Base-by-base conservation (phyloP, 2,113 vertebrate species). In the Tenrec ecaudatus region DNA sequence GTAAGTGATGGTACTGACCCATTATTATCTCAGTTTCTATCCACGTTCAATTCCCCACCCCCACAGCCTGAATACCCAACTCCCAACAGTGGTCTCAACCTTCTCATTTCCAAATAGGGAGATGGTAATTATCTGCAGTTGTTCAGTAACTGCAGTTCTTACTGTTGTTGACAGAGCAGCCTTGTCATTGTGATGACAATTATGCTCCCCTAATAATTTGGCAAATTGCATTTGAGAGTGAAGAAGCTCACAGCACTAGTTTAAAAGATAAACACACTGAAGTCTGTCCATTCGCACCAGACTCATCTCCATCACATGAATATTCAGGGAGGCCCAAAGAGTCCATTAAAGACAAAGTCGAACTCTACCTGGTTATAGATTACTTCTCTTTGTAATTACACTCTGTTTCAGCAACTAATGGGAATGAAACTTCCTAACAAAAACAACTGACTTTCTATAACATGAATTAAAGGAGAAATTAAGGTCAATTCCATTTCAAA, bases 291-390 rank as follows among this genome's bases (percentile, higher is more conserved):
- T 88, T 81, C 69, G 47, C 25, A n/a, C 43, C 16, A 90, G 89
- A 83, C n/a, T 75, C 62, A 93, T 82, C 82, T 94, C 91, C 82
- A 69, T 53, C 78, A 29, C 83, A 95, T 96, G 83, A 93, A 94
- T 95, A 95, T 94, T 97, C 96, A 96, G 60, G 33, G 36, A 3
- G 58, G 38, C 23, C 80, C 2, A 0, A 95, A 92, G 76, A 96
- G 96, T 96, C 86, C 94, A 96, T 97, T 97, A 96, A 93, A 95
- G 95, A 81, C 86, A 97, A 93, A 96, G 93, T 95, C 86, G 94
- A 95, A 95, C 79, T 95, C 93, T 93, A 94, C 95, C 93, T 96
- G 88, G 81, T 95, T 96, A 97, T 97, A 93, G 95, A 96, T 97
- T 95, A 95, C 94, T 88, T 96, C 90, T 96, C 93, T 93, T 83